Conservation (phyloP, 2,888 invertebrate species). For the Actias luna region DNA sequence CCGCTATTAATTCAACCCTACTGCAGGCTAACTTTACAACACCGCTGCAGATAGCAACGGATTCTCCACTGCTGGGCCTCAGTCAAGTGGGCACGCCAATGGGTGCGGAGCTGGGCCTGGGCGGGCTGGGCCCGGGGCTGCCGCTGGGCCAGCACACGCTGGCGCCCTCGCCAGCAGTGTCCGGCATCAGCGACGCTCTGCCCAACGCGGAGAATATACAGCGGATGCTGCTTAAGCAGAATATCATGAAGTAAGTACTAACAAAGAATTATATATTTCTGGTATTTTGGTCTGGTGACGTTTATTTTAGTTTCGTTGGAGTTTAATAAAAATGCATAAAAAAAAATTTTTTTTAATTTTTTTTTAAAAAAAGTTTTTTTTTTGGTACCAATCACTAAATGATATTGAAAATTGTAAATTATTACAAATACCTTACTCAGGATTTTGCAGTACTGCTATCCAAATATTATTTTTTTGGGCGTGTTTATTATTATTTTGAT, state of each 20-base stretch:
- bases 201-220: conserved; percentile 73
- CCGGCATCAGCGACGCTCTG: conserved; percentile 43
- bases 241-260: conserved; percentile 78
- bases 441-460: too few relatives aligned
- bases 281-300: too few relatives aligned
- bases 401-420: too few relatives aligned
- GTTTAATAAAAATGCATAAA: too few relatives aligned
- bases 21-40: conserved; percentile 60
- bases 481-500: too few relatives aligned
- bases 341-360: too few relatives aligned
- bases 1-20: conserved; percentile 35
- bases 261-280: too few relatives aligned
- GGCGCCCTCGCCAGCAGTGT: conserved; percentile 53
- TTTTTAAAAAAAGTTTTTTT: too few relatives aligned
- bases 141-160: conserved; percentile 43
- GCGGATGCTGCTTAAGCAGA: conserved; percentile 76
- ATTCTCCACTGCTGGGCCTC: conserved; percentile 58
- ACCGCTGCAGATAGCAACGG: conserved; percentile 70
- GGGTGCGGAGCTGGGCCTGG: conserved; percentile 56
- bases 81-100: conserved; percentile 67
- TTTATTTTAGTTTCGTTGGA: too few relatives aligned
- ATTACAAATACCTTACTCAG: too few relatives aligned
- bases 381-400: too few relatives aligned
- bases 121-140: conserved; percentile 35
- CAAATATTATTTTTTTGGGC: too few relatives aligned